Evolutionary conservation across 1,140 invertebrate genomes (phyloP), one percentile per base, ranked within the genome.

Genomic region (Atta colombica): DNA sequence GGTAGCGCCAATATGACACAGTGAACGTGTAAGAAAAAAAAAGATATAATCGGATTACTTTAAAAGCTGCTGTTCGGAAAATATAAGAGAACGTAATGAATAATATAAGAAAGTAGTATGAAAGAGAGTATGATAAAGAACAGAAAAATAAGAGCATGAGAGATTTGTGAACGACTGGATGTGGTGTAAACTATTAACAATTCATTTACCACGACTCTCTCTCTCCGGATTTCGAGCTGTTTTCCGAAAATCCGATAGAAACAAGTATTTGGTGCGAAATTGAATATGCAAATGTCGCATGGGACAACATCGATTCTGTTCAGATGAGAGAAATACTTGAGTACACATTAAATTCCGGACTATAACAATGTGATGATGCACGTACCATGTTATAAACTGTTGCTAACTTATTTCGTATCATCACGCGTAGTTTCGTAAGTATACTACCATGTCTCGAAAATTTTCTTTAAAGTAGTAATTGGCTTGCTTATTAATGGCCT

Each of bases 381-480:
- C 82, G 60, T 66, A 66, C 61, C 60, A 18, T 78, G 77, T 16
- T 78, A 68, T 85, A 65, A 85, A 85, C 82, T 85, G 51, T 66
- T 53, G 49, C 63, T 85, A 85, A 85, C 82, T 77, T 77, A 77
- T 28, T 85, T 55, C 74, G 74, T 78, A 85, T 85, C 82, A 85
- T 85, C 82, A 77, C 82, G 51, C 75, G 82, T 85, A 85, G 72
- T 85, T 85, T 78, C 82, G 35, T 85, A 78, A 85, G 77, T 80
- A 86, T 71, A 80, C 77, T 81, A 81, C 35, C 39, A 45, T 45
- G 78, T 72, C 81, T 86, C 51, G 81, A 87, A 87, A 72, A 87
- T 85, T 85, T 87, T 85, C 86, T 81, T 87, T 86, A 72, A 78
- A 88, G 69, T 63, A 60, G 69, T 87, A 87, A 87, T 85, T 85